Conservation (phyloP, 2,113 vertebrate genomes). For the Aviceda subcristata region DNA sequence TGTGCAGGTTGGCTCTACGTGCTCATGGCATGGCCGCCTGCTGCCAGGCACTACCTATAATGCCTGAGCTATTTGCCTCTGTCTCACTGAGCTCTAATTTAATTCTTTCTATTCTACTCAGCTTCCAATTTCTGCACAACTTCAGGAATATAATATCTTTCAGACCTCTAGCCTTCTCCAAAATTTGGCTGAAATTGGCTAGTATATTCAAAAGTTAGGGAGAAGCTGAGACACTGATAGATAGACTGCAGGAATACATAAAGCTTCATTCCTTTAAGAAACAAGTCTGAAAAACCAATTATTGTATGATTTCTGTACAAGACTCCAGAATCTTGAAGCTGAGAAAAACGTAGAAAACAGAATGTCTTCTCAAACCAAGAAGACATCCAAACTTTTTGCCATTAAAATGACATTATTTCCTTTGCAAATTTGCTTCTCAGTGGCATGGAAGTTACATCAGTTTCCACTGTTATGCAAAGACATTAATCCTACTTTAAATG, state of each 20-base stretch:
- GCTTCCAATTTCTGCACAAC: background rate
- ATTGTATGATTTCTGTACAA: background rate
- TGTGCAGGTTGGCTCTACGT: background rate
- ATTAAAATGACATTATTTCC: constrained; percentile 12
- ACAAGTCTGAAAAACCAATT: background rate
- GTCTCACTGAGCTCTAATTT: background rate
- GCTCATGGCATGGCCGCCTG: accelerated
- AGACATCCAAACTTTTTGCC: background rate
- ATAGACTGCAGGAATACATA: background rate
- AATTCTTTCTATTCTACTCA: constrained; percentile 1
- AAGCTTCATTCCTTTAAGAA: background rate
- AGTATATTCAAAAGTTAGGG: background rate
- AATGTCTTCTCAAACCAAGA: background rate
- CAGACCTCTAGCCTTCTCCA: background rate
- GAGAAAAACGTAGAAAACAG: background rate
- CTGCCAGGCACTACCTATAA: background rate
- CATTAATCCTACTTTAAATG: constrained; percentile 48
- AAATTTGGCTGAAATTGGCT: constrained; percentile 9
- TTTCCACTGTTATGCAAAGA: background rate
- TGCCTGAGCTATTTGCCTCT: background rate
- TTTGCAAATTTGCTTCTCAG: background rate
- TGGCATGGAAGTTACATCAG: background rate
- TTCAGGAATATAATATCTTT: background rate
- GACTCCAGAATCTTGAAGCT: background rate
- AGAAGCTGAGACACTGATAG: background rate